These are phyloP conservation scores for Mallotus villosus DNA, from an alignment of 2,797 vertebrate species.

Conservation along the genomic window DNA sequence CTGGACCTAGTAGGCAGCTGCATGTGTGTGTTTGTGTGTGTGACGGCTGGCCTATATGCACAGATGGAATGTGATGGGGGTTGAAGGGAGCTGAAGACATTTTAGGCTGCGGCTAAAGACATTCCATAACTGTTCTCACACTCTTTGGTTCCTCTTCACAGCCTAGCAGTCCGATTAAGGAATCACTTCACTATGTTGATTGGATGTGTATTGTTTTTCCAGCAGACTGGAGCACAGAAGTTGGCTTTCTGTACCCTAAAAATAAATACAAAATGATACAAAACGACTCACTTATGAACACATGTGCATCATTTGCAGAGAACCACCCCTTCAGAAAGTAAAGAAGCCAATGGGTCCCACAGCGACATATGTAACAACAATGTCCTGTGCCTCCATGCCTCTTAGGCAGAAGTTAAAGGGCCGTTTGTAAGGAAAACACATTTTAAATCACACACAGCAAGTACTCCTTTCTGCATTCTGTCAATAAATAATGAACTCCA, in stretches of 20 bases:
- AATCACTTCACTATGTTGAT: background rate
- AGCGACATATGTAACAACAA: too few relatives aligned
- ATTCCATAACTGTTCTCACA: constrained; percentile 6
- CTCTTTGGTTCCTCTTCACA: background rate
- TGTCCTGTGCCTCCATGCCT: too few relatives aligned
- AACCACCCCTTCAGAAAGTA: background rate
- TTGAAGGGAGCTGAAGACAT: background rate
- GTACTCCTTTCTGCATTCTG: background rate
- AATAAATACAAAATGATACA: background rate
- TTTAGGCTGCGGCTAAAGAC: background rate
- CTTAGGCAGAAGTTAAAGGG: too few relatives aligned
- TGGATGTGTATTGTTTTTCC: background rate
- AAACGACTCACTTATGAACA: background rate
- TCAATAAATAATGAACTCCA: background rate
- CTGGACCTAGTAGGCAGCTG: background rate
- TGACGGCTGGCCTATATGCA: constrained; percentile 20
- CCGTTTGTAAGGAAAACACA: background rate
- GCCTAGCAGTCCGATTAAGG: too few relatives aligned
- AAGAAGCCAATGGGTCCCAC: too few relatives aligned
- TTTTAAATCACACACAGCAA: background rate
- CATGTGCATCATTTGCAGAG: background rate
- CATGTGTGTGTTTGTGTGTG: constrained; percentile 8
- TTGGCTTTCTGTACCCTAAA: background rate
- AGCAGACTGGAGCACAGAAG: background rate
- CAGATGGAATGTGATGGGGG: constrained; percentile 57